Evolutionary conservation across 2,797 vertebrate genomes (phyloP), one percentile per base, ranked within the genome.

Genomic region (Arremon aurantiirostris): DNA sequence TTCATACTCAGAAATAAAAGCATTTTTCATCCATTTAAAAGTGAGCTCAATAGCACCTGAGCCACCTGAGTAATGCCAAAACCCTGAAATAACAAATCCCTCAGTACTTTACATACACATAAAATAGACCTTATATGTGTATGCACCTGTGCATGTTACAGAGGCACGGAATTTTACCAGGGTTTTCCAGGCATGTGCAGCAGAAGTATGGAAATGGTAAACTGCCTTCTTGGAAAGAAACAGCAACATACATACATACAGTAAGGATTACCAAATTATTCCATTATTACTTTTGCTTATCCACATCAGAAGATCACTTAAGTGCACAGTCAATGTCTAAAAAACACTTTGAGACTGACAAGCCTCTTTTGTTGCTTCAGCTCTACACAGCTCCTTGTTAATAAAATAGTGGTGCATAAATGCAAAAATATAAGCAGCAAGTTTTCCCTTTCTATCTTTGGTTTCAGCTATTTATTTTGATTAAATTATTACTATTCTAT

Each of bases 101-200:
- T 50, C 9, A 2, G 32, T 41, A 18, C 24, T 68, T 72, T 24
- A 9, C 19, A 14, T 34, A 16, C 24, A 35, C 24, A 11, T 32
- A 59, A 65, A 82, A 32, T 28, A 75, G 53, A 39, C 12, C 17
- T 28, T 52, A 5, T 27, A 20, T 12, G 5, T 37, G 4, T 21
- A 8, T 23, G 12, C 16, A 49, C 7, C 2, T 27, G 21, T 66
- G 17, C 0, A 0, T 37, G 15, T 47, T 56, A 85, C 0, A 3
- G 26, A 35, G 44, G 14, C 2, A 2, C 63, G 23, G 47, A 82
- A 8, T 9, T 66, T 82, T 59, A 41, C 47, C 28, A 34, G 24
- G 2, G 2, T n/a, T 82, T 85, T 66, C 44, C 32, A 73, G 46
- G 53, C 15, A 17, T 18, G 7, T 20, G 12, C n/a, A 77, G 65